phyloP scores from a whole-genome alignment of 1,140 invertebrate species.

The Nasonia giraulti region DNA sequence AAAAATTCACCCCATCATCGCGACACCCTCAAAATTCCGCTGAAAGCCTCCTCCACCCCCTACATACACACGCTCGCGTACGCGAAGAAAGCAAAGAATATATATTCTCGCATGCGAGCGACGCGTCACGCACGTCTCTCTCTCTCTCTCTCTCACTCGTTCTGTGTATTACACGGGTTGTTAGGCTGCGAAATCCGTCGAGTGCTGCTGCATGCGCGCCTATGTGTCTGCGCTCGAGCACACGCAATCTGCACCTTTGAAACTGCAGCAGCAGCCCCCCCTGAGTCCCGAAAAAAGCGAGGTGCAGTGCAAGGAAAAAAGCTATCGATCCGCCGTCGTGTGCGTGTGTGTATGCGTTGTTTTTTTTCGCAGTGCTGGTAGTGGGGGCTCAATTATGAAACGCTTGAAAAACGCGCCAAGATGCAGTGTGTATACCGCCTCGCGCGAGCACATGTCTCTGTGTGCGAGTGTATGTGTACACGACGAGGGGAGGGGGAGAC shows the following conservation, averaged over 20 bases:
- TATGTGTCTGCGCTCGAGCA: neutral
- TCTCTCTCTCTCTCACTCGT: too few species aligned
- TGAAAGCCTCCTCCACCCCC: neutral
- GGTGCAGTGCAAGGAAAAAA: conserved; percentile 54
- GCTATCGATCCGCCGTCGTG: conserved; percentile 63
- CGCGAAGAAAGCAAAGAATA: neutral
- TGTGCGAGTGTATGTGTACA: conserved; percentile 37
- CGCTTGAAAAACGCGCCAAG: conserved; percentile 66
- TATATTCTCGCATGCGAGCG: neutral
- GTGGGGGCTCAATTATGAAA: conserved; percentile 67
- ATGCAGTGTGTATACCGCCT: conserved; percentile 51
- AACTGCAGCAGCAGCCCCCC: neutral
- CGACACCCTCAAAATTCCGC: neutral
- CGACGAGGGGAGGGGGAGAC: conserved; percentile 29
- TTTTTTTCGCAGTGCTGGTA: neutral
- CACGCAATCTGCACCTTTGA: conserved; percentile 25
- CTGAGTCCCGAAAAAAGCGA: conserved; percentile 60
- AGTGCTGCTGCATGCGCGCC: neutral
- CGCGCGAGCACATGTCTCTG: neutral
- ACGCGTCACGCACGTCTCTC: neutral
- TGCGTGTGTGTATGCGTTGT: neutral
- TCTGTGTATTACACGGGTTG: conserved; percentile 16
- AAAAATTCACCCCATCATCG: neutral
- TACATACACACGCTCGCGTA: neutral
- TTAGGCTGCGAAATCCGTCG: conserved; percentile 21